Evolutionary conservation across 2,797 vertebrate genomes (phyloP).

Genomic region (Gallinago nigripennis): DNA sequence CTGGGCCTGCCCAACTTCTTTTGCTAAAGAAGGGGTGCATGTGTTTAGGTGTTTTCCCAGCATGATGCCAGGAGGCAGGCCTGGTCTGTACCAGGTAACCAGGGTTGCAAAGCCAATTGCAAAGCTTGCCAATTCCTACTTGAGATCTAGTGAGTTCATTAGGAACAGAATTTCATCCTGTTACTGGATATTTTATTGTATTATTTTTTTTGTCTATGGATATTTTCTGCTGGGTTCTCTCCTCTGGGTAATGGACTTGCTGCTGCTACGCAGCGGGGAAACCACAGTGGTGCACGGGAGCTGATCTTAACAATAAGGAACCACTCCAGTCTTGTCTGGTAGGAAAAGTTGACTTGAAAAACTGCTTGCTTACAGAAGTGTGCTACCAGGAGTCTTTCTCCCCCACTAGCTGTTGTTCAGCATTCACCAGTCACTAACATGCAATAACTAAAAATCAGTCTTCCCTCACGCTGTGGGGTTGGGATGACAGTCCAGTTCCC

Average conservation of each 20-base stretch:
- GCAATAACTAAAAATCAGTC: not conserved
- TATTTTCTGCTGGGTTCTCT: not conserved
- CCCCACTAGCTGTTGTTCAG: not conserved
- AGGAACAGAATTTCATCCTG: not conserved
- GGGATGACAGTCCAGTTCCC: not conserved
- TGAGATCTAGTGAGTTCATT: not conserved
- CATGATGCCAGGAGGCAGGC: not conserved
- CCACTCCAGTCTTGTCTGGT: not conserved
- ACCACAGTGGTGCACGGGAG: not conserved
- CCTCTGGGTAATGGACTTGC: not conserved
- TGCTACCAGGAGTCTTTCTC: not conserved
- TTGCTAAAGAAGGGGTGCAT: not conserved
- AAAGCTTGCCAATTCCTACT: not conserved
- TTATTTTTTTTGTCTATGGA: not conserved
- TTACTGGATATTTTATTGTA: not conserved
- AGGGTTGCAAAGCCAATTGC: not conserved
- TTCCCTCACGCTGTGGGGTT: not conserved
- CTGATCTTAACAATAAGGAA: not conserved
- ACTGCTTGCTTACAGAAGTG: not conserved
- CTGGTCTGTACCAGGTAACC: not conserved
- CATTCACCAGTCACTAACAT: not conserved
- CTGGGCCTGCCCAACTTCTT: not conserved
- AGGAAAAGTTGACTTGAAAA: not conserved
- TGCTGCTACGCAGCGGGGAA: not conserved
- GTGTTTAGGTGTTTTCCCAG: not conserved